Evolutionary conservation across 2,797 vertebrate species (phyloP).

Genomic region (Manis javanica): DNA sequence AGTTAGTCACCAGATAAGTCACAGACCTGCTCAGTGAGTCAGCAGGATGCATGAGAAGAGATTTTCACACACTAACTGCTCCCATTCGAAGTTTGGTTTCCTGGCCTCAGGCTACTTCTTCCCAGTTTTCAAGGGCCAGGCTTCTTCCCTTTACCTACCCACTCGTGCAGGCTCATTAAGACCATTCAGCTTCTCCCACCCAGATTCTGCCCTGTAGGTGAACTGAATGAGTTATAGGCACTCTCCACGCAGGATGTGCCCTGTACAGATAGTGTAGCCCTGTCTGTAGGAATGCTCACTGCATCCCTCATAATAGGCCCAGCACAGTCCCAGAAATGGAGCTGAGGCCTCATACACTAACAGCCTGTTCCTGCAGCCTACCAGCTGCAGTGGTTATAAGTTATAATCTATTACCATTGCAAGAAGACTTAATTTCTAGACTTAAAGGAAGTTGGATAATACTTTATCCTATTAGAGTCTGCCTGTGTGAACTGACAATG

Average conservation of each 20-base stretch:
- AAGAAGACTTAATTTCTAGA: conserved; percentile 79
- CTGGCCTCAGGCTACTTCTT: conserved; percentile 62
- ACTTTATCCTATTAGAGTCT: conserved; percentile 74
- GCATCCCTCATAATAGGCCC: background rate
- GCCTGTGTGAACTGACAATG: conserved; percentile 68
- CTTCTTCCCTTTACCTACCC: conserved; percentile 29
- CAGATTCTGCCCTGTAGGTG: background rate
- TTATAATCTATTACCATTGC: conserved; percentile 67
- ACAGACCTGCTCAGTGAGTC: conserved; percentile 80
- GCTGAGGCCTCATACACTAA: conserved; percentile 17
- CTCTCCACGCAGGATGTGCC: background rate
- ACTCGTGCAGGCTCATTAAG: conserved; percentile 54
- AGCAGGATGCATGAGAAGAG: conserved; percentile 63
- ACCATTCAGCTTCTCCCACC: conserved; percentile 48
- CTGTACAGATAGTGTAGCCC: background rate
- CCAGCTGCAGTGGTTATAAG: conserved; percentile 39
- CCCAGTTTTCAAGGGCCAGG: conserved; percentile 28
- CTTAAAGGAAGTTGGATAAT: conserved; percentile 74
- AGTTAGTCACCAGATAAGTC: conserved; percentile 67
- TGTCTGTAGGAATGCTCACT: conserved; percentile 7
- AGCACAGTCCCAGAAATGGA: background rate
- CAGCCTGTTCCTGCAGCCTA: background rate
- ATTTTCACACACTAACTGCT: conserved; percentile 51
- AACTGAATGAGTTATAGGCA: conserved; percentile 21
- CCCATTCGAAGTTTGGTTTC: conserved; percentile 55